Evolutionary conservation across 2,797 vertebrate species (phyloP), one percentile per base, ranked within the genome.

Genomic region (Lutjanus argentimaculatus): DNA sequence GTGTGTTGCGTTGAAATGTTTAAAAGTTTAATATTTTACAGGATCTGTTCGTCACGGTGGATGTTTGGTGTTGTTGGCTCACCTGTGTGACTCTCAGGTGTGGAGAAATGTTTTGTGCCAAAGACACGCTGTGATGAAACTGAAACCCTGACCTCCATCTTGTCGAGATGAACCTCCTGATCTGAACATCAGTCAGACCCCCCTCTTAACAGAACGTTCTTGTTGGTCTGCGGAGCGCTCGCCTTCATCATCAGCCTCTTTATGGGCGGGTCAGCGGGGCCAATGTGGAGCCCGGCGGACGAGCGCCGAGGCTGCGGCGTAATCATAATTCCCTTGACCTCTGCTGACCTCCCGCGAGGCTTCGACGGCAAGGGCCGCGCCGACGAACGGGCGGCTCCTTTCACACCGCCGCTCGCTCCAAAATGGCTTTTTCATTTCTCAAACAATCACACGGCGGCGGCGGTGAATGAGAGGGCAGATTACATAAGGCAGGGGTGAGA

Each of bases 371-470:
- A 87, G 91, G 90, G 91, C 91, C 90, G 88, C 83, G 91, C 92
- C 86, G 91, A 92, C 89, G 90, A 85, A 84, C 84, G 82, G 87
- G 83, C 89, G 70, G 82, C 88, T 87, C 90, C 83, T 91, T 90
- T 94, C 91, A 93, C 79, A 86, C 81, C 91, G 85, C 84, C 79
- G 82, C 88, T 77, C 75, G 85, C 86, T 85, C 85, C 82, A 90
- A 96, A 96, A 79, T 95, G 93, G 85, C 85, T 94, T 94, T 97
- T 96, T 94, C 90, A 96, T 95, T 95, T 92, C 89, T 91, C 89
- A 93, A 95, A 95, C 95, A 96, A 95, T 97, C 94, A 93, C 86
- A 77, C 85, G 52, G 84, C 79, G 21, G 88, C 67, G 57, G 73
- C 49, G n/a, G 56, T 83, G 90, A 93, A 93, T 90, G 89, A 89